Base-by-base conservation (phyloP, 2,113 vertebrate genomes). In the Melozone crissalis region DNA sequence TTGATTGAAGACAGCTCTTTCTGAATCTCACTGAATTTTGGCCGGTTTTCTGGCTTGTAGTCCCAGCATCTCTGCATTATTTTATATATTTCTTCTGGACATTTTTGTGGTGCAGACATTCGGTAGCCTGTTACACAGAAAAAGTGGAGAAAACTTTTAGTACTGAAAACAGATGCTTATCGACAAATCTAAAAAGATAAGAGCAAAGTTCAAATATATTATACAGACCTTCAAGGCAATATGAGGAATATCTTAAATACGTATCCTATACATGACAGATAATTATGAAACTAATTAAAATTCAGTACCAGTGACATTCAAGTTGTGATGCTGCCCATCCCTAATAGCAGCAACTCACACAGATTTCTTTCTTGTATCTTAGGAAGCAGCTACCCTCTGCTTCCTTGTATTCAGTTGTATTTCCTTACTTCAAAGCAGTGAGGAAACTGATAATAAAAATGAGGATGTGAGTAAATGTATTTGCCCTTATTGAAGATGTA, bases 1-100 rank as follows among this genome's bases (percentile, higher is more conserved):
- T 99, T 99, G 97, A 99, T 96, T 85, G 96, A 86, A 35, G 97
- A 94, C 15, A 99, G 98, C 89, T 99, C 99, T 94, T 98, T 98
- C 90, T 99, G 98, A 96, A 99, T 98, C 61, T 99, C 99, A 3
- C 85, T 98, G 97, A 99, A 99, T 89, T 98, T 99, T 85, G 99
- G 99, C 8, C 99, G 97, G 33, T 99, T 99, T 89, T 99, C 99
- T 3, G 99, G 98, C 81, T 98, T 99, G 97, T 99, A 99, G 96
- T 99, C 98, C 99, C 99, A 99, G 91, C 99, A 99, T 44, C 96
- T 98, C 97, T 98, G 98, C 99, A 99, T 99, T 96, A 99, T 98
- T 97, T 98, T 99, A 97, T 98, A 98, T 79, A 99, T 98, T 51
- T 99, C 99, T 26, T 99, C 99, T 62, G 99, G 99, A 94, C 99